Conservation (phyloP, 2,888 invertebrate species). For the Lithophane leautieri region DNA sequence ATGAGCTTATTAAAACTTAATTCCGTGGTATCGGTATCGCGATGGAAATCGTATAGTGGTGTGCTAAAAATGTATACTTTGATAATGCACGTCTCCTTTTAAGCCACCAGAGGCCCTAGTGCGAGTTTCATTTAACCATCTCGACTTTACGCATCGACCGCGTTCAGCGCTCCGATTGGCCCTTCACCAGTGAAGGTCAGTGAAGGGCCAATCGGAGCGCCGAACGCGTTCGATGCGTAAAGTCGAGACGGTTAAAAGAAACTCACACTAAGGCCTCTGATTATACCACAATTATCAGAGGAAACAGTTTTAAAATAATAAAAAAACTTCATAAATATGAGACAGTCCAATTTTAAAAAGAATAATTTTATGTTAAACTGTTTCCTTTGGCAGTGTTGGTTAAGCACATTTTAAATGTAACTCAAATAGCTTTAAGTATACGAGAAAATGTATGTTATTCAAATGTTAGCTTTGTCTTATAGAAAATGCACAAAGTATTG, state of each 20-base stretch:
- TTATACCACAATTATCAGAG: conserved; percentile 31
- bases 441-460: conserved; percentile 56
- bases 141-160: too few relatives aligned
- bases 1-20: conserved; percentile 90
- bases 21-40: conserved; percentile 82
- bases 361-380: conserved; percentile 27
- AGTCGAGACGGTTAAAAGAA: too few relatives aligned
- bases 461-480: conserved; percentile 62
- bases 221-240: too few relatives aligned
- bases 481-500: conserved; percentile 59
- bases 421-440: conserved; percentile 66
- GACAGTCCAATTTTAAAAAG: conserved; percentile 58
- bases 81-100: conserved; percentile 80
- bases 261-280: too few relatives aligned
- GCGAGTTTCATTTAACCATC: too few relatives aligned
- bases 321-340: conserved; percentile 20
- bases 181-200: too few relatives aligned
- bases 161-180: too few relatives aligned
- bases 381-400: conserved; percentile 47
- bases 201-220: too few relatives aligned
- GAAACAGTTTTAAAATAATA: conserved; percentile 28
- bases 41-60: conserved; percentile 70
- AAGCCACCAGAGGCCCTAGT: conserved; percentile 35
- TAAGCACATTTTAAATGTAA: conserved; percentile 63
- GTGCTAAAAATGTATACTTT: conserved; percentile 75